Evolutionary conservation across 2,113 vertebrate species (phyloP).

Genomic region (Xyrauchen texanus): DNA sequence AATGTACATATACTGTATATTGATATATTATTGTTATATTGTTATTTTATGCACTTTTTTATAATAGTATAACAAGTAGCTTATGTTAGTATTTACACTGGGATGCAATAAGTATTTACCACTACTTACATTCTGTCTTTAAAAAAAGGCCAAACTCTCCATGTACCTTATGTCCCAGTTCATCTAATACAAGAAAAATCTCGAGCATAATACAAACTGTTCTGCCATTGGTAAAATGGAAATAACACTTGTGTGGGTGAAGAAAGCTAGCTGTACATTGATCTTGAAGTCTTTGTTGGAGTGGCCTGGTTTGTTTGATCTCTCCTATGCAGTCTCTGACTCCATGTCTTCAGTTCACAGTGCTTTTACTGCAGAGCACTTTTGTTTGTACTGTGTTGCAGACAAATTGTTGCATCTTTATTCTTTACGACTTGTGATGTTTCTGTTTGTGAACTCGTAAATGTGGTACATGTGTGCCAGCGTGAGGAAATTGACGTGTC

Average conservation of each 20-base stretch:
- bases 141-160: too few relatives aligned
- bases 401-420: neutral
- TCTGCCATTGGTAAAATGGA: conserved; percentile 30
- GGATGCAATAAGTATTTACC: too few relatives aligned
- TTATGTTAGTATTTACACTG: too few relatives aligned
- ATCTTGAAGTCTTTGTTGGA: conserved; percentile 43
- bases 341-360: neutral
- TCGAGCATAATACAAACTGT: neutral
- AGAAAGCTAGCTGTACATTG: conserved; percentile 38
- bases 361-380: neutral
- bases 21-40: too few relatives aligned
- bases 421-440: neutral
- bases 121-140: too few relatives aligned
- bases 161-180: too few relatives aligned
- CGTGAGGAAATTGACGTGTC: too few relatives aligned
- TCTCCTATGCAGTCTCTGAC: conserved; percentile 30
- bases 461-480: neutral
- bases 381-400: conserved; percentile 3
- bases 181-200: neutral
- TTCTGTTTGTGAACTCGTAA: neutral
- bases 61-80: too few relatives aligned
- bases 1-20: too few relatives aligned
- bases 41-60: too few relatives aligned
- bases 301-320: conserved; percentile 54
- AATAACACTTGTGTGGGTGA: conserved; percentile 40